Conservation (phyloP, 2,888 invertebrate genomes). For the Tetanocera ferruginea region DNA sequence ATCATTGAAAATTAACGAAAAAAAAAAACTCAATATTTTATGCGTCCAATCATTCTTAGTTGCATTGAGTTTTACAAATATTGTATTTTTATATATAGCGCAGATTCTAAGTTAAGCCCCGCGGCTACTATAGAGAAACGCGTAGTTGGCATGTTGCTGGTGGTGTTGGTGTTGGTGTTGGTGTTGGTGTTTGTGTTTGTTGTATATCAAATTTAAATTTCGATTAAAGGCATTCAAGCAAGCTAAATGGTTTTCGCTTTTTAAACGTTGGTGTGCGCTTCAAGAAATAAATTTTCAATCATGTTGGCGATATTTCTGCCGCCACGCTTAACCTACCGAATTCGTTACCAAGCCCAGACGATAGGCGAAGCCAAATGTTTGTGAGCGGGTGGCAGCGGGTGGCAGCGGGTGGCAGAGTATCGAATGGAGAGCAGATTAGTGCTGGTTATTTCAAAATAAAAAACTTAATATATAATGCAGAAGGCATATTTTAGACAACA, state of each 20-base stretch:
- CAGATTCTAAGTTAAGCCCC: neutral
- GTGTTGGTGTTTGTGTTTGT: neutral
- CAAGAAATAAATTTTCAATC: slow-evolving; percentile 27
- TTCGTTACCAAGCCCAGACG: no score
- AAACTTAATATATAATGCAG: no score
- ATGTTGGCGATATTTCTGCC: neutral
- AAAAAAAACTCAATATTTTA: neutral
- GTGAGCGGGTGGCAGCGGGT: neutral
- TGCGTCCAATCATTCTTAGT: neutral
- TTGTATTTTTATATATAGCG: neutral
- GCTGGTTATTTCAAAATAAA: neutral
- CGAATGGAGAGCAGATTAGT: neutral
- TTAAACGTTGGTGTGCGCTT: neutral
- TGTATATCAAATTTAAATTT: slow-evolving; percentile 28
- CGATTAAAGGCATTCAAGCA: slow-evolving; percentile 35
- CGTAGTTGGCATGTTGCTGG: neutral
- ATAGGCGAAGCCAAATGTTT: neutral
- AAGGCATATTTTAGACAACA: no score
- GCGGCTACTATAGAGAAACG: neutral
- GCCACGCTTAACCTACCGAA: neutral
- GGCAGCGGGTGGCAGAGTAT: neutral
- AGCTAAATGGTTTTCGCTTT: slow-evolving; percentile 24
- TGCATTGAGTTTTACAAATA: neutral
- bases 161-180: neutral
- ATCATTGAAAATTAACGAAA: no score